Base-by-base conservation (phyloP, 2,888 invertebrate genomes). In the Trilocha varians region DNA sequence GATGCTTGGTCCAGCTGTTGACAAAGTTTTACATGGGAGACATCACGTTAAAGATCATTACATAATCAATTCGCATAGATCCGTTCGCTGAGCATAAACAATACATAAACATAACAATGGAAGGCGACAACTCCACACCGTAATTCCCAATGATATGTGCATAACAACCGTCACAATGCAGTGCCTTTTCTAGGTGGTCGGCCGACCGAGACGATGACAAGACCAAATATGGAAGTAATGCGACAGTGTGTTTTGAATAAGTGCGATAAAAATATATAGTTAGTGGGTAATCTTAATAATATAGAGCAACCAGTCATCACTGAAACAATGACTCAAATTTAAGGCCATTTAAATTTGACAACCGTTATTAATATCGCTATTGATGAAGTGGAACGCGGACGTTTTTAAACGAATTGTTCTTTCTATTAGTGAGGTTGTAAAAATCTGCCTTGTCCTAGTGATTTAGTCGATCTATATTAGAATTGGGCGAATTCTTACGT, bases 1-100 rank as follows among this genome's bases (percentile, higher is more conserved):
- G 93, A 89, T 0, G 95, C 93, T 87, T 96, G 96, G 79, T 96
- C 96, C 72, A 97, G 75, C 96, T 96, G 74, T 58, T 47, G 36
- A 41, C 48, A 42, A 39, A 38, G 25, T 11, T 13, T 35, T 25
- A 3, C 3, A n/a, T 43, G 17, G 18, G 16, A 43, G 8, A 36
- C n/a, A 36, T 14, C 8, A 4, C 15, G 15, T 40, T 15, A 8
- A 16, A 40, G 17, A 40, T 39, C 8, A 15, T 44, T 46, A n/a
- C 47, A 44, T 25, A 25, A 9, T 25, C 50, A 40, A 38, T 33
- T 18, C 32, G 34, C 9, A 38, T 32, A 39, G 33, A 36, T 8
- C 36, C 42, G 13, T 35, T 52, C 48, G 52, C 52, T 43, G 34
- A 34, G 46, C 44, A 44, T 13, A 41, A 38, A 32, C 11, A 40